Evolutionary conservation across 2,888 invertebrate species (phyloP), one percentile per base, ranked within the genome.

Genomic region (Linnaemya vulpina): DNA sequence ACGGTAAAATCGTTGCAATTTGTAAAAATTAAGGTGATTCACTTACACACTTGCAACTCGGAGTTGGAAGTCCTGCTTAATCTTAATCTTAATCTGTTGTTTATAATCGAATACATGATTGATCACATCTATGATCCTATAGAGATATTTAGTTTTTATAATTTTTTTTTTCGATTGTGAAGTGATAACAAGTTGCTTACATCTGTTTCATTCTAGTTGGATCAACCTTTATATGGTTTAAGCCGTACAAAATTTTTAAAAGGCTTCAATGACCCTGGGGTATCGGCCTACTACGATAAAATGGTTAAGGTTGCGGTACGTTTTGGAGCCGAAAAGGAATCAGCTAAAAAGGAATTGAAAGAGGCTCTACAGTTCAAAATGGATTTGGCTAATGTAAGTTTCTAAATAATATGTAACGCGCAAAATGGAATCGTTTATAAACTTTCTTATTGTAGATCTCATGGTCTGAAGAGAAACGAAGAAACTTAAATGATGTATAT

Each of bases 331-430:
- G 94, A 96, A 30, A 94, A 94, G 85, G 90, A 93, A 0, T 92
- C 93, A 5, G 98, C 98, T 0, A 93, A 94, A 87, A 92, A 92
- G 11, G 97, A 98, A 88, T 94, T 98, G 78, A 94, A 93, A 67
- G 95, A 96, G 68, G 96, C 98, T 0, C 93, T 99, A 22, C 93
- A 96, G 84, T 98, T 99, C 89, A 98, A 99, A 94, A 97, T 97
- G 86, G 94, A 95, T 87, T 94, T 99, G 77, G 98, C 98, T 43
- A 98, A 98, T 91, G 98, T 98, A 93, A 95, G 96, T 1, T 53
- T 17, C 1, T 8, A 1, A 46, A 46, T 2, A 65, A 98, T 93
- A 95, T 95, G 8, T 13, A 20, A 46, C 9, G 13, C n/a, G n/a
- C n/a, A 3, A 58, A 20, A 15, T 20, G 11, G 4, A 7, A 3